These are phyloP conservation scores for Esox masquinongy DNA, from an alignment of 2,797 vertebrate species.

Conservation along the genomic window DNA sequence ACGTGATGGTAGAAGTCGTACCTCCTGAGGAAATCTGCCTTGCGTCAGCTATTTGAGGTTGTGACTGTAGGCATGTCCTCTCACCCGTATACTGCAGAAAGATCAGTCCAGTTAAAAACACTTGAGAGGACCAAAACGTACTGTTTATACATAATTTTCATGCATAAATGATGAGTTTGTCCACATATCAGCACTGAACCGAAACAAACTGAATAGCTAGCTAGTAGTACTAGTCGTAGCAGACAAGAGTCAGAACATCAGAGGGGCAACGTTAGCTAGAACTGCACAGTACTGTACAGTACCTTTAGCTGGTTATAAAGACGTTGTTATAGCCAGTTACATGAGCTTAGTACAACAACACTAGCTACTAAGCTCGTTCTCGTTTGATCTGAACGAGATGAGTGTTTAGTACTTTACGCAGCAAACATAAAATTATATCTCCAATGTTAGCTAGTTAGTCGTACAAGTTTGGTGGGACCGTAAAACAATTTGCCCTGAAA, in stretches of 20 bases:
- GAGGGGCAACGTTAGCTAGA: too few relatives aligned
- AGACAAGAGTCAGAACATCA: too few relatives aligned
- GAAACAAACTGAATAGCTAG: neutral
- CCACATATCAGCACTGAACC: neutral
- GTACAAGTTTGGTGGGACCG: neutral
- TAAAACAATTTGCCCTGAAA: neutral
- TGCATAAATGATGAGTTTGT: neutral
- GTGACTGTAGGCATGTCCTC: conserved; percentile 49
- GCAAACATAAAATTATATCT: too few relatives aligned
- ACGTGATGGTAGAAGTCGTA: conserved; percentile 29
- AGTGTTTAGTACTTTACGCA: too few relatives aligned
- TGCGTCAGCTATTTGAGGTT: conserved; percentile 47
- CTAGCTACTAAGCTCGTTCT: too few relatives aligned
- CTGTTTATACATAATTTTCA: neutral
- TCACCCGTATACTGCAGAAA: conserved; percentile 20
- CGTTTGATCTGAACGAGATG: too few relatives aligned
- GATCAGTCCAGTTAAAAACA: neutral
- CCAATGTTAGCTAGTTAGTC: too few relatives aligned
- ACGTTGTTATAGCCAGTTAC: too few relatives aligned
- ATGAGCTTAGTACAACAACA: too few relatives aligned
- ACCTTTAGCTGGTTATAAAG: too few relatives aligned
- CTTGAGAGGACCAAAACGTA: neutral
- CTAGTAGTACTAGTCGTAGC: too few relatives aligned
- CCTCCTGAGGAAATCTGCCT: conserved; percentile 49
- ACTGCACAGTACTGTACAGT: too few relatives aligned